phyloP scores from a whole-genome alignment of 2,888 invertebrate species.

The Tryphoninae sp. region DNA sequence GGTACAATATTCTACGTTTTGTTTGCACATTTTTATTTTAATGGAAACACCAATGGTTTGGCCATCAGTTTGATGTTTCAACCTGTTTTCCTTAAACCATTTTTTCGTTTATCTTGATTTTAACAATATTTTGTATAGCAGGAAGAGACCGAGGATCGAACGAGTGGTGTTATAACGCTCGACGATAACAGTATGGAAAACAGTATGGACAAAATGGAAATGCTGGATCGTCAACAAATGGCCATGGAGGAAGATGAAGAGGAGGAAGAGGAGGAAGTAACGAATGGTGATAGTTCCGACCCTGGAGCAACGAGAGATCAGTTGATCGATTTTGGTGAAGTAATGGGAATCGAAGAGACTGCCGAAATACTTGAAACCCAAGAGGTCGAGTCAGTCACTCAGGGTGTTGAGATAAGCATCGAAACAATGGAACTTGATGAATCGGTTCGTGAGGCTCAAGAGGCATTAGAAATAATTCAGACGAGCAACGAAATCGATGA shows the following conservation, averaged over 20 bases:
- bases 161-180: slow-evolving; percentile 61
- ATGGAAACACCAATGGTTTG: background rate
- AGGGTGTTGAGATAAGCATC: slow-evolving; percentile 16
- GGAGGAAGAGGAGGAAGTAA: slow-evolving; percentile 67
- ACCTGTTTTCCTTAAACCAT: background rate
- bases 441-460: slow-evolving; percentile 71
- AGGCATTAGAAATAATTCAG: slow-evolving; percentile 74
- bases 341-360: slow-evolving; percentile 67
- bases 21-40: slow-evolving; percentile 24
- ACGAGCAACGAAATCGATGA: slow-evolving; percentile 67
- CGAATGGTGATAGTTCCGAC: slow-evolving; percentile 67
- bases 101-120: slow-evolving; percentile 16
- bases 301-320: slow-evolving; percentile 64
- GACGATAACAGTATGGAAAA: slow-evolving; percentile 68
- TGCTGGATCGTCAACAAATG: slow-evolving; percentile 65
- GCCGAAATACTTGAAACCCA: slow-evolving; percentile 62
- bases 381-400: slow-evolving; percentile 39
- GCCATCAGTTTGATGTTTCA: background rate
- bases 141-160: slow-evolving; percentile 57
- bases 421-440: slow-evolving; percentile 69
- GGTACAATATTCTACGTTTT: slow-evolving; percentile 59
- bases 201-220: slow-evolving; percentile 69
- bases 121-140: slow-evolving; percentile 13
- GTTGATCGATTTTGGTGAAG: slow-evolving; percentile 61
- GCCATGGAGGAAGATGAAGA: slow-evolving; percentile 70